Conservation (phyloP, 2,797 vertebrate species). For the Clangula hyemalis region DNA sequence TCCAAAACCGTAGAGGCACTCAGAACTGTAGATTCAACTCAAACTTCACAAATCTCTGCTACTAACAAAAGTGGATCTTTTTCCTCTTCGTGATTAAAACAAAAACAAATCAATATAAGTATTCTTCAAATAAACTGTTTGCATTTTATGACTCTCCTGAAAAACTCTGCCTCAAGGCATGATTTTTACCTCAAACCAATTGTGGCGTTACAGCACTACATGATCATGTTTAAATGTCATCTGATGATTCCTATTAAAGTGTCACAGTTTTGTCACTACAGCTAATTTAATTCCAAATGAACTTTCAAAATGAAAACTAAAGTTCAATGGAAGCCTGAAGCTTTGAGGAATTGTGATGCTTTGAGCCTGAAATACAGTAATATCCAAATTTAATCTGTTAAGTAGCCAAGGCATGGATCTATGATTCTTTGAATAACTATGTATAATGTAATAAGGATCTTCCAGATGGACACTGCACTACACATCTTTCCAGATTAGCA, state of each 20-base stretch:
- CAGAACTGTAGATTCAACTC: not conserved
- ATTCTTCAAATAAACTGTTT: conserved; percentile 39
- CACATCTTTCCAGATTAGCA: not conserved
- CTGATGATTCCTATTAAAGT: conserved; percentile 71
- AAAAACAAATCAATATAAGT: not conserved
- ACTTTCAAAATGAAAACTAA: conserved; percentile 63
- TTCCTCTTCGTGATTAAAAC: not conserved
- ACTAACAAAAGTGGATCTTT: not conserved
- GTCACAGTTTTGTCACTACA: conserved; percentile 63
- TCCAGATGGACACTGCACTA: not conserved
- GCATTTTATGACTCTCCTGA: conserved; percentile 37
- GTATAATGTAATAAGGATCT: not conserved
- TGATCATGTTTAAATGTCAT: conserved; percentile 73
- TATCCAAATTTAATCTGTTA: not conserved
- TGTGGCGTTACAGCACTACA: conserved; percentile 58
- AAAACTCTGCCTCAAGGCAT: not conserved
- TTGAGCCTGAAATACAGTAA: not conserved
- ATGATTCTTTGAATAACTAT: not conserved
- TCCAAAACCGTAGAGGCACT: not conserved
- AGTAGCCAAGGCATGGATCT: not conserved
- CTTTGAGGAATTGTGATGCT: not conserved
- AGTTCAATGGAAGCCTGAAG: conserved; percentile 40
- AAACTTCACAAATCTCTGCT: not conserved
- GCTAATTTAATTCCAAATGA: conserved; percentile 76
- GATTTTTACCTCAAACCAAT: conserved; percentile 49